Conservation (phyloP, 2,113 vertebrate genomes). For the Megalops atlanticus region DNA sequence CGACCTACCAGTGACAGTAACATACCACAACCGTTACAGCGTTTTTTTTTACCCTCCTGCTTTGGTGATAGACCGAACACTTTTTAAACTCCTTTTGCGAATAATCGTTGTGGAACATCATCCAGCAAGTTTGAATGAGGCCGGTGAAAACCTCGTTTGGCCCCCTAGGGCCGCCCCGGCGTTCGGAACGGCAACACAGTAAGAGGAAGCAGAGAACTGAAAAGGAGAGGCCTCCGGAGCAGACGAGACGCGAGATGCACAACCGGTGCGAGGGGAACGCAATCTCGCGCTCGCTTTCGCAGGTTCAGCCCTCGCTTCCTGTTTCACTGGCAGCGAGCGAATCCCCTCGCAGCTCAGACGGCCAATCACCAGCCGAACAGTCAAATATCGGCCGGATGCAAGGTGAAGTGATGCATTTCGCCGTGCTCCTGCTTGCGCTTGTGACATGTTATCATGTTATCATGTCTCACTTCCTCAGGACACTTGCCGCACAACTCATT, state of each 20-base stretch:
- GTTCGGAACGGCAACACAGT: neutral
- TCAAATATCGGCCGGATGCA: neutral
- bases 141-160: neutral
- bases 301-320: neutral
- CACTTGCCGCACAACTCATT: too few species aligned
- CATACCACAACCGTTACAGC: neutral
- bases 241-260: neutral
- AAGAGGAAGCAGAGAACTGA: neutral
- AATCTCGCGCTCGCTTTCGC: neutral
- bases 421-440: neutral
- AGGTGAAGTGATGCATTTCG: neutral
- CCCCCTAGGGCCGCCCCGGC: neutral
- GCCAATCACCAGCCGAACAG: neutral
- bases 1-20: neutral
- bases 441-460: neutral
- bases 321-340: neutral
- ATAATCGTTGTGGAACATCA: neutral
- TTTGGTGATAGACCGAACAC: neutral
- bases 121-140: neutral
- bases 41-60: neutral
- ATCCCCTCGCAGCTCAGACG: neutral
- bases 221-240: neutral
- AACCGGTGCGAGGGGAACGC: neutral
- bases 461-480: too few species aligned
- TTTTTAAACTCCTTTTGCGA: neutral